Percentiles rank a stretch among this genome's conserved stretches.
phyloP scores from a whole-genome alignment of 2,888 invertebrate genomes.

The Diarsia brunnea region DNA sequence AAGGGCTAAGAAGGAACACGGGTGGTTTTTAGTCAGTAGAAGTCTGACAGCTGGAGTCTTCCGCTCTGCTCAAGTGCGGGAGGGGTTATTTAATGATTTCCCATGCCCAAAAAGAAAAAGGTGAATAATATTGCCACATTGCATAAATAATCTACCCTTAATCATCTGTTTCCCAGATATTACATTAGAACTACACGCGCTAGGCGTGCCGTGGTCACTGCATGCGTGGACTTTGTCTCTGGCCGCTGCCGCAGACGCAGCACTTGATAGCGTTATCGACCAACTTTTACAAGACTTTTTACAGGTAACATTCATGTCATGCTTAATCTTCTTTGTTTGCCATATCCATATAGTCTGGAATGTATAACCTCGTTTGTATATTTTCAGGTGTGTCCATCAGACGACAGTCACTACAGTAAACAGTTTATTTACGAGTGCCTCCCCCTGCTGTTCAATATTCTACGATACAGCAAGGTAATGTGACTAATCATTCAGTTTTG shows the following conservation, averaged over 20 bases:
- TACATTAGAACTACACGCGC: slow-evolving; percentile 95
- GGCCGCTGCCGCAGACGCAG: slow-evolving; percentile 96
- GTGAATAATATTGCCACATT: neutral
- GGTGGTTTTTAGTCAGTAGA: too few relatives aligned
- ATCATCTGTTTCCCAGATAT: slow-evolving; percentile 91
- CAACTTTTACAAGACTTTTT: slow-evolving; percentile 97
- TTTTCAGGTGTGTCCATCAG: slow-evolving; percentile 94
- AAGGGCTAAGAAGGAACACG: too few relatives aligned
- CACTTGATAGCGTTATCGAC: slow-evolving; percentile 96
- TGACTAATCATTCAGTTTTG: slow-evolving; percentile 4
- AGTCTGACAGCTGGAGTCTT: too few relatives aligned
- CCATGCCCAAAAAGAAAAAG: too few relatives aligned
- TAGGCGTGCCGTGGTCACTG: slow-evolving; percentile 97
- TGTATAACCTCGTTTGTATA: slow-evolving; percentile 22
- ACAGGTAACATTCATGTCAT: slow-evolving; percentile 85
- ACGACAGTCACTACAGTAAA: slow-evolving; percentile 93
- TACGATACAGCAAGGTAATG: slow-evolving; percentile 96
- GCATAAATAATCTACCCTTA: neutral
- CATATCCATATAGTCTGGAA: too few relatives aligned
- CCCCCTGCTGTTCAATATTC: slow-evolving; percentile 96
- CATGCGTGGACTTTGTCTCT: slow-evolving; percentile 98
- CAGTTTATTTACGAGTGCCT: slow-evolving; percentile 97
- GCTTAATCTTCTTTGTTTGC: neutral
- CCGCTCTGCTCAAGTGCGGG: too few relatives aligned
- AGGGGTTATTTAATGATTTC: too few relatives aligned